Percentiles rank a stretch among this genome's conserved stretches.
phyloP scores from a whole-genome alignment of 2,888 invertebrate species.

The Matsumyia berberina region DNA sequence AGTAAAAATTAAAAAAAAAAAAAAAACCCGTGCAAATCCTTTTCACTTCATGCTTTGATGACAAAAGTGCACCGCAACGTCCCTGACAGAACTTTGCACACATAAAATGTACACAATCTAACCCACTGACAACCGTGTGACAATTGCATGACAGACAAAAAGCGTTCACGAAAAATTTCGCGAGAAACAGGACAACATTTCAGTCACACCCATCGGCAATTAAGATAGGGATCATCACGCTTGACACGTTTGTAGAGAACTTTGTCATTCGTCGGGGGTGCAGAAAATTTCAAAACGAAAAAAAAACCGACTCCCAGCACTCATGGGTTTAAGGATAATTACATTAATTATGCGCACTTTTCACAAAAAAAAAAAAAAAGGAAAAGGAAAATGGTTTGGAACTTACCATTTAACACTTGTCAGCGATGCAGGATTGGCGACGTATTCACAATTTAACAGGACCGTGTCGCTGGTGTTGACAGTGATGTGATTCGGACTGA shows the following conservation, averaged over 20 bases:
- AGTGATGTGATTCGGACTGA: slow-evolving; percentile 90
- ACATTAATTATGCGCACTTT: slow-evolving; percentile 59
- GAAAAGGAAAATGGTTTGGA: background rate
- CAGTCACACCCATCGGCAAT: slow-evolving; percentile 33
- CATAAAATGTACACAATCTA: slow-evolving; percentile 7
- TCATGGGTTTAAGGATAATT: slow-evolving; percentile 50
- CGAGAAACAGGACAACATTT: background rate
- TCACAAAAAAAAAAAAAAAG: background rate
- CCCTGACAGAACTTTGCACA: slow-evolving; percentile 11
- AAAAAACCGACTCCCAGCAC: background rate
- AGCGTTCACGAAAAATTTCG: background rate
- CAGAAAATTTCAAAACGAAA: background rate
- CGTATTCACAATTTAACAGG: slow-evolving; percentile 91
- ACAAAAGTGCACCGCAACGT: slow-evolving; percentile 47
- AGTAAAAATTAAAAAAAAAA: background rate
- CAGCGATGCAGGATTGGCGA: slow-evolving; percentile 93
- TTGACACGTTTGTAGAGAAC: background rate
- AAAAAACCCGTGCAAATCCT: slow-evolving; percentile 3
- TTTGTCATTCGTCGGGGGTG: background rate
- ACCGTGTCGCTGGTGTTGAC: slow-evolving; percentile 91
- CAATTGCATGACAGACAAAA: slow-evolving; percentile 43
- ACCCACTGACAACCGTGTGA: slow-evolving; percentile 29
- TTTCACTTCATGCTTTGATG: slow-evolving; percentile 26
- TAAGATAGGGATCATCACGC: slow-evolving; percentile 60
- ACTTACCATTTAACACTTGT: slow-evolving; percentile 90